Percentiles rank a stretch among this genome's conserved stretches.
phyloP scores from a whole-genome alignment of 2,113 vertebrate genomes.

The Manacus vitellinus region DNA sequence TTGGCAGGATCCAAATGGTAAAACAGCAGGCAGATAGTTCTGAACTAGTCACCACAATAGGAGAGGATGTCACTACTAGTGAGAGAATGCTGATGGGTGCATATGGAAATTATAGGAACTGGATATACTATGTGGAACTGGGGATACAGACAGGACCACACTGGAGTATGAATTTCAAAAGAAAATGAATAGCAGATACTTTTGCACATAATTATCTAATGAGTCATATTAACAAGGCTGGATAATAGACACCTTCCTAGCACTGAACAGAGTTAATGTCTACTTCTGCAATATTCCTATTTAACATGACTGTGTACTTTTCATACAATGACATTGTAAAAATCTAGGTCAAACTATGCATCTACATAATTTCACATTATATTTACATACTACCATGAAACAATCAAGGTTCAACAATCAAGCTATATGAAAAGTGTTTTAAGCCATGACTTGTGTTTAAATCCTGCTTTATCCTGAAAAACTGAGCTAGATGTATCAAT shows the following conservation, averaged over 20 bases:
- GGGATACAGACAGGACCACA: not conserved
- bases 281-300: not conserved
- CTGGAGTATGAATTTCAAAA: not conserved
- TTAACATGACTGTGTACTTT: not conserved
- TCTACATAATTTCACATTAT: not conserved
- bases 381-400: not conserved
- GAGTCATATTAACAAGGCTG: not conserved
- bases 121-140: not conserved
- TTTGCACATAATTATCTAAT: not conserved
- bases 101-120: not conserved
- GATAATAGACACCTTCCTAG: not conserved
- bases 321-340: not conserved
- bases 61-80: not conserved
- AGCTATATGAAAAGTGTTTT: not conserved
- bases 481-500: not conserved
- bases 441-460: not conserved
- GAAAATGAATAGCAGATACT: not conserved
- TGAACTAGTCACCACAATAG: not conserved
- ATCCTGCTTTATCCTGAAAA: not conserved
- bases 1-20: not conserved
- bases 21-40: not conserved
- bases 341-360: not conserved
- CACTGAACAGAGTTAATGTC: not conserved
- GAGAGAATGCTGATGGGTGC: fast-evolving
- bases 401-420: not conserved